These are phyloP conservation scores for Camarhynchus parvulus DNA, from an alignment of 2,113 vertebrate genomes.

Conservation along the genomic window DNA sequence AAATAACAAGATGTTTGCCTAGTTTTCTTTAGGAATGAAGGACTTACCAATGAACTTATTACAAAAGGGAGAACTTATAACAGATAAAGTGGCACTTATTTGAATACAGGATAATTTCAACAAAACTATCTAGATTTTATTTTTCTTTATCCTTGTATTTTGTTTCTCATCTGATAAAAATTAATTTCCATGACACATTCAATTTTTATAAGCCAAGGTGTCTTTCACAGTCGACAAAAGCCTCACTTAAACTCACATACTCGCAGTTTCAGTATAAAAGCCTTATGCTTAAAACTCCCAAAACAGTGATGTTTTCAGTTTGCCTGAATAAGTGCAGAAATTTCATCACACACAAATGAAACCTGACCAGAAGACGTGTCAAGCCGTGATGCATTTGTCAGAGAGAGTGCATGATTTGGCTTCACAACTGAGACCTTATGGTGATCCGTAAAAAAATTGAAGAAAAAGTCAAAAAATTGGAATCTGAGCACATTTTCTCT, in stretches of 20 bases:
- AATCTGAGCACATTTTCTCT: neutral
- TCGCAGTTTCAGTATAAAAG: neutral
- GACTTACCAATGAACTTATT: neutral
- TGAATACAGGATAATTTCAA: neutral
- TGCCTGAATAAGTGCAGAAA: slow-evolving; percentile 16
- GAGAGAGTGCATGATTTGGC: slow-evolving; percentile 3
- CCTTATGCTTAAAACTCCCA: slow-evolving; percentile 10
- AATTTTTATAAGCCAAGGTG: neutral
- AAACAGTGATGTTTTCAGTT: slow-evolving; percentile 23
- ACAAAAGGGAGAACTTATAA: neutral
- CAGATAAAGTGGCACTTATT: neutral
- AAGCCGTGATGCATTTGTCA: slow-evolving; percentile 19
- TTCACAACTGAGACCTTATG: slow-evolving; percentile 4
- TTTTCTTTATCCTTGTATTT: neutral
- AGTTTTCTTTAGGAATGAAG: neutral
- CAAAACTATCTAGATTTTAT: neutral
- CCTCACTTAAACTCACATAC: slow-evolving; percentile 7
- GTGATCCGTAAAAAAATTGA: neutral
- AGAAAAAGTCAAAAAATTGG: neutral
- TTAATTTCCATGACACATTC: neutral
- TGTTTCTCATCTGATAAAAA: neutral
- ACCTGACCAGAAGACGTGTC: neutral
- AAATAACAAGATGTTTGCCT: neutral
- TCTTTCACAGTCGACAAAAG: neutral
- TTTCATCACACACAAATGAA: slow-evolving; percentile 28